Conservation (phyloP, 2,888 invertebrate genomes). For the Cheilosia vulpina region DNA sequence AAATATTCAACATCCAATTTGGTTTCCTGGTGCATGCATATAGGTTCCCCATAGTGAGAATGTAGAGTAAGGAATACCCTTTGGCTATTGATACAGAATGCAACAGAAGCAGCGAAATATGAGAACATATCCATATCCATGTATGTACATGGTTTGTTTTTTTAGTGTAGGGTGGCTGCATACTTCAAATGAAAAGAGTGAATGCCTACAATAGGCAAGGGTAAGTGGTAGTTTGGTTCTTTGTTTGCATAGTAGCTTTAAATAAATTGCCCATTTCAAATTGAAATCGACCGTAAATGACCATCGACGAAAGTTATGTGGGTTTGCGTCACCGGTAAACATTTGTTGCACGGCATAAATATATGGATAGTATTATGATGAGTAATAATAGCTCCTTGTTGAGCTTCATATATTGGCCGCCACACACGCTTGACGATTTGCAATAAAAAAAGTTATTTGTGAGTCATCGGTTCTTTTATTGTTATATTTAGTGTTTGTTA, state of each 20-base stretch:
- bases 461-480: too few relatives aligned
- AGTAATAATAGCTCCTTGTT: background rate
- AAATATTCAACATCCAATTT: slow-evolving; percentile 70
- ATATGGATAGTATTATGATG: background rate
- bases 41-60: slow-evolving; percentile 12
- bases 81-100: slow-evolving; percentile 55
- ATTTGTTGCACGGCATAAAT: slow-evolving; percentile 5
- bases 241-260: slow-evolving; percentile 12
- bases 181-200: slow-evolving; percentile 39
- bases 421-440: too few relatives aligned
- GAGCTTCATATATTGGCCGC: too few relatives aligned
- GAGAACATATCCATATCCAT: background rate
- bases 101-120: slow-evolving; percentile 18
- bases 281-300: slow-evolving; percentile 19
- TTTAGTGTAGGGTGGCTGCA: slow-evolving; percentile 24
- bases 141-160: background rate
- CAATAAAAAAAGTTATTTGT: too few relatives aligned
- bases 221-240: slow-evolving; percentile 32
- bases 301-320: slow-evolving; percentile 20
- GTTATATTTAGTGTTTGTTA: too few relatives aligned
- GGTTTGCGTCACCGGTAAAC: slow-evolving; percentile 5
- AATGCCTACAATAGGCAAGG: slow-evolving; percentile 22
- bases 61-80: slow-evolving; percentile 62
- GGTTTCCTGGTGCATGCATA: slow-evolving; percentile 46
- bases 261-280: slow-evolving; percentile 45